Evolutionary conservation across 2,113 vertebrate species (phyloP).

Genomic region (Zonotrichia leucophrys): DNA sequence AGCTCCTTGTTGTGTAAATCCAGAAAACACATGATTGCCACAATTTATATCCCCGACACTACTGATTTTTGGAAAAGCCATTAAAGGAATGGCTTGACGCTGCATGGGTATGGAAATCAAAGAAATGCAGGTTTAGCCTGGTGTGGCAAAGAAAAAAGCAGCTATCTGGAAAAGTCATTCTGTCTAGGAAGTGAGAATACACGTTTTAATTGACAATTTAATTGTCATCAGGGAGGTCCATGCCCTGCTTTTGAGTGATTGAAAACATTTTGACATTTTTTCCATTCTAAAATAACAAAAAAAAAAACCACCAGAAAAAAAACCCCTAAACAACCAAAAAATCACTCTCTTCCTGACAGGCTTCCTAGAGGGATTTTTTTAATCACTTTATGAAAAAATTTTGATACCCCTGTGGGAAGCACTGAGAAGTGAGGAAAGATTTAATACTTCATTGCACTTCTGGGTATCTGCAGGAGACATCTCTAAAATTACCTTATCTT

Average conservation of each 20-base stretch:
- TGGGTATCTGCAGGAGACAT: background rate
- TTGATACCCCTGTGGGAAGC: background rate
- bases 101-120: background rate
- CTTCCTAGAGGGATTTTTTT: background rate
- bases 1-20: background rate
- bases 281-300: background rate
- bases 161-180: background rate
- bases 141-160: background rate
- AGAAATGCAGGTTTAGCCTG: background rate
- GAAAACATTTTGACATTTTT: background rate
- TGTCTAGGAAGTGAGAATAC: background rate
- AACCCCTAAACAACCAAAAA: background rate
- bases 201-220: background rate
- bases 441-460: background rate
- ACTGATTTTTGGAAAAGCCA: background rate
- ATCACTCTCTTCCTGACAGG: background rate
- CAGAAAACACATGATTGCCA: background rate
- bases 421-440: background rate
- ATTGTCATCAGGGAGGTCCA: background rate
- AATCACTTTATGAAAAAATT: background rate
- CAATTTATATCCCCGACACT: background rate
- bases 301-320: fast-evolving
- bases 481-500: background rate
- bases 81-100: background rate
- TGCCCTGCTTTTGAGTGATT: background rate